Evolutionary conservation across 2,888 invertebrate genomes (phyloP), one percentile per base, ranked within the genome.

Genomic region (Pocota personata): DNA sequence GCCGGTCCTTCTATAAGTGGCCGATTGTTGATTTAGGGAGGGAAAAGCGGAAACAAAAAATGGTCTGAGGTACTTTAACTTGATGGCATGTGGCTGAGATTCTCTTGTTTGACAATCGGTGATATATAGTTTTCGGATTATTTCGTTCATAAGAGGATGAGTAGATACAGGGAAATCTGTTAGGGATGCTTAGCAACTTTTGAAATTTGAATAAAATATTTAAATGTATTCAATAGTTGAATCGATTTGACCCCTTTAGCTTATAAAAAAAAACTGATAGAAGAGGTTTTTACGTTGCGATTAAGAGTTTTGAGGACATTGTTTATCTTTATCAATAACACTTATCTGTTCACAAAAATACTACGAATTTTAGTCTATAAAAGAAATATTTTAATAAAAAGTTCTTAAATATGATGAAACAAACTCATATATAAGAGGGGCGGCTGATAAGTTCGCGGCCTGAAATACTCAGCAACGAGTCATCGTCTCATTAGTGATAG

Each of bases 51-150:
- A 19, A 19, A 21, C n/a, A 14, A 19, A 14, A 40, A 32, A n/a
- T 32, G 48, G 37, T 35, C 3, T 48, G 48, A 27, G 48, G 37
- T 58, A 19, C 37, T 48, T 57, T 48, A 37, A 19, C 76, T 76
- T 67, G 67, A 76, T 76, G 76, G 67, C 67, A 76, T 76, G 76
- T 67, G 67, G 35, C 66, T n/a, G 76, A 27, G 62, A 73, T 73
- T 73, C 30, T 48, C 32, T n/a, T 16, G 46, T 48, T 67, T 76
- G 76, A 76, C 76, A 67, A 66, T 57, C 66, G 27, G 58, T 76
- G 76, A 76, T 76, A 58, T 76, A 66, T 76, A 76, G 66, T 67
- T 60, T 58, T 32, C 1, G 30, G 3, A 24, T 14, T 40, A 14
- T 48, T 62, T 7, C 10, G 4, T 10, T 0, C 60, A 3, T 24